Evolutionary conservation across 2,797 vertebrate genomes (phyloP), one percentile per base, ranked within the genome.

Genomic region (Gallirallus australis): DNA sequence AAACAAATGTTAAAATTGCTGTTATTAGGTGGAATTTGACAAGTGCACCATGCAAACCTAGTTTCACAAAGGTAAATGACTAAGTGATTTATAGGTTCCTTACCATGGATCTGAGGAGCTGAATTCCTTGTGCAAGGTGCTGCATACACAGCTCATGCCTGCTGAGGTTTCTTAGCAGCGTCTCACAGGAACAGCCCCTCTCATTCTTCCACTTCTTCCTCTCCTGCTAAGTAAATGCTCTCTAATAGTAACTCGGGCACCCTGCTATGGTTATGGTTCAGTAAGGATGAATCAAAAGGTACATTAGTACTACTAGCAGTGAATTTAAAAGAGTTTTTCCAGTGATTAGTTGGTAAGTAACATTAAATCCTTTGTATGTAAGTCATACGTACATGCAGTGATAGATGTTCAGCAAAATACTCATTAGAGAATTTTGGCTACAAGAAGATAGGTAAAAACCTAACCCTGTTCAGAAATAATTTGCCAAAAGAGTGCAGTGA

Each of bases 131-230:
- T 33, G 7, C 75, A 77, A 93, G 40, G 64, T 57, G 35, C 52
- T 81, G 47, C 42, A 15, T 8, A 9, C 0, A 9, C 11, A 77
- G 40, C 21, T 63, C 0, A 0, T 60, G 52, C n/a, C 48, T 69
- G 63, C 50, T 54, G 75, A 53, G 48, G 12, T 66, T 69, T 73
- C 68, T 53, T 77, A 64, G 48, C 68, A 86, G 14, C 21, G 23
- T 24, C 20, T 71, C 66, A 35, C 80, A 83, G 48, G 53, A 53
- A 33, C 1, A 63, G 3, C 3, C 7, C 6, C 28, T 57, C 42
- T 79, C 57, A 20, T 83, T 82, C 33, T 84, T 56, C 64, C 28
- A 40, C 6, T 63, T 53, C 39, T 28, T 52, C 8, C 12, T 48
- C n/a, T 72, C 30, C 21, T 82, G 63, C 68, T 54, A 11, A 54